Percentiles rank a stretch among this genome's conserved stretches.
Conservation (phyloP, 2,888 invertebrate genomes). For the Cerastoderma edule region DNA sequence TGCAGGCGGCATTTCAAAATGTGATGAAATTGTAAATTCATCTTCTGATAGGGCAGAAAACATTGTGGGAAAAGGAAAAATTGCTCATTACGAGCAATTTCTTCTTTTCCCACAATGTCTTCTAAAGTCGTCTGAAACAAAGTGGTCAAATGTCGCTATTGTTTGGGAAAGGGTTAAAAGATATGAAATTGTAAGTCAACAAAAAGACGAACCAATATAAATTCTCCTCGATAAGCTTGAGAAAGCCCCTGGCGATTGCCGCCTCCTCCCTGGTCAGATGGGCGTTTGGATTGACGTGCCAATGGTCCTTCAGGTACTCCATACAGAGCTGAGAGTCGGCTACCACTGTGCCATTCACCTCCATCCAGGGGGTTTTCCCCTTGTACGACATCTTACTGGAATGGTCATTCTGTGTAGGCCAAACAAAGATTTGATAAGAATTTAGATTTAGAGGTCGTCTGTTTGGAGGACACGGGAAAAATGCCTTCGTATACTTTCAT, state of each 20-base stretch:
- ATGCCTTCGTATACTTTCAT: no score
- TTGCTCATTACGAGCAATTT: no score
- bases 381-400: conserved; percentile 79
- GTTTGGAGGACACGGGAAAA: neutral
- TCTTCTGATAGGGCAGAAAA: no score
- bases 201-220: conserved; percentile 81
- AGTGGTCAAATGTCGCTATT: no score
- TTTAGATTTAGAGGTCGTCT: neutral
- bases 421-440: conserved; percentile 1
- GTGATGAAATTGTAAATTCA: no score
- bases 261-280: conserved; percentile 73
- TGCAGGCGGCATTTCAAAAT: no score
- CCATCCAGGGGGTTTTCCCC: conserved; percentile 83
- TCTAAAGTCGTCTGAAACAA: no score
- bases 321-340: conserved; percentile 83
- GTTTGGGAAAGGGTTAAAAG: no score
- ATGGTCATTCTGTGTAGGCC: conserved; percentile 81
- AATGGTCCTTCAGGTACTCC: conserved; percentile 79
- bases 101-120: no score
- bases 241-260: conserved; percentile 80
- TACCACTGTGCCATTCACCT: conserved; percentile 80
- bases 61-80: no score
- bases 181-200: no score
- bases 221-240: conserved; percentile 83
- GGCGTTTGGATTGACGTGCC: conserved; percentile 74